Evolutionary conservation across 2,797 vertebrate species (phyloP), one percentile per base, ranked within the genome.

Genomic region (Rhabdomys pumilio): DNA sequence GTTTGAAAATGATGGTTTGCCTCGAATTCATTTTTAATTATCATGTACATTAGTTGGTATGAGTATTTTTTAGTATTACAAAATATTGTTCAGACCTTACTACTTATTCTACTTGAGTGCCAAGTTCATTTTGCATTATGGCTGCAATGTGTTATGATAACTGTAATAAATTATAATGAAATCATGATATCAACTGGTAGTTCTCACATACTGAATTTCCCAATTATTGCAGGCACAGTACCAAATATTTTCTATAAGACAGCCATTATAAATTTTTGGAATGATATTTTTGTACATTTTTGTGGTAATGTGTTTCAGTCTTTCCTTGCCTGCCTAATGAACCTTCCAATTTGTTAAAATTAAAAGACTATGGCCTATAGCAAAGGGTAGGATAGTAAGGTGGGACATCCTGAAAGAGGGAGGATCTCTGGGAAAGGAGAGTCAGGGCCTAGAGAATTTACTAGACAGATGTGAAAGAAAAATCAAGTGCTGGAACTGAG

Each of bases 11-110:
- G 41, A 61, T 34, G 6, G 7, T 34, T 75, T 88, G 2, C 17
- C 22, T 90, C 50, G 15, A 1, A 73, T 77, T 92, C 6, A 61
- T 87, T 89, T 95, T 15, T 57, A 84, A 90, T 88, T 7, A 83
- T 82, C 24, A 83, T 4, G 14, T 19, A 11, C 47, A 83, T 44
- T 55, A 1, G 10, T 47, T 94, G 2, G 3, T 50, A 44, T 7
- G 4, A 38, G 84, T 91, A 86, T 63, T 89, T 94, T 93, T 95
- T 29, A 93, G 55, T 11, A 47, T 73, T 11, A 29, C 11, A 80
- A 44, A 20, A 0, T 44, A 77, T 87, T 76, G 89, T 88, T 34
- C 4, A 91, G 50, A 2, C 2, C 8, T 7, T 31, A 77, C 8
- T 83, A 89, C 41, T n/a, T 7, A 53, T 75, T 41, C 19, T 72